Base-by-base conservation (phyloP, 2,797 vertebrate species). In the Thaleichthys pacificus region DNA sequence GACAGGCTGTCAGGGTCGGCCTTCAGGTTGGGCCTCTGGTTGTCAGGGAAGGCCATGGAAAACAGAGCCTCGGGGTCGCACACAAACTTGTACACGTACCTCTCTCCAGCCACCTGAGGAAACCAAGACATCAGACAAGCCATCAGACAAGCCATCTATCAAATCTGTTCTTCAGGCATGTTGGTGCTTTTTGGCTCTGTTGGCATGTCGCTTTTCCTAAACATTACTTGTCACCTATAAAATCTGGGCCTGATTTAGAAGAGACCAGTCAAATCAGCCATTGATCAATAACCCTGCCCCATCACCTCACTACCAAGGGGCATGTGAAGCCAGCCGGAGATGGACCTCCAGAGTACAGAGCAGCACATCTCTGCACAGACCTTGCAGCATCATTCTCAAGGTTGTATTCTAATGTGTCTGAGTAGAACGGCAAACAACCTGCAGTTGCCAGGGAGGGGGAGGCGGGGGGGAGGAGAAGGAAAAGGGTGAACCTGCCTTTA, bases 61-160 rank as follows among this genome's bases (percentile, higher is more conserved):
- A 99, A 99, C 30, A 99, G 94, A 1, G 97, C 97, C 21, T 99
- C 97, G 0, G 97, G 97, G 82, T 98, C 97, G 0, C 97, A 99
- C 82, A 99, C 97, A 4, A 98, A 99, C 86, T 99, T 99, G 80
- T 99, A 99, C 75, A 99, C 97, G 0, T 99, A 99, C 85, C 96
- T 91, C 82, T 99, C 97, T 0, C 97, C 97, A 0, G 97, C 97
- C 72, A 99, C 97, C 97, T 99, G 84, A 26, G 70, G 11, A n/a
- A 3, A 17, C 4, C 19, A 60, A 51, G 19, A 28, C 47, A 24
- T 3, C 4, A 51, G 19, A 28, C 47, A 51, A 54, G 17, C n/a
- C 17, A n/a, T 56, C 51, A 56, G 51, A 56, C 15, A n/a, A 56
- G 51, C 17, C 51, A 17, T n/a, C 51, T 17, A 1, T 56, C 51